phyloP scores from a whole-genome alignment of 2,797 vertebrate genomes.

The Antennarius maculatus region DNA sequence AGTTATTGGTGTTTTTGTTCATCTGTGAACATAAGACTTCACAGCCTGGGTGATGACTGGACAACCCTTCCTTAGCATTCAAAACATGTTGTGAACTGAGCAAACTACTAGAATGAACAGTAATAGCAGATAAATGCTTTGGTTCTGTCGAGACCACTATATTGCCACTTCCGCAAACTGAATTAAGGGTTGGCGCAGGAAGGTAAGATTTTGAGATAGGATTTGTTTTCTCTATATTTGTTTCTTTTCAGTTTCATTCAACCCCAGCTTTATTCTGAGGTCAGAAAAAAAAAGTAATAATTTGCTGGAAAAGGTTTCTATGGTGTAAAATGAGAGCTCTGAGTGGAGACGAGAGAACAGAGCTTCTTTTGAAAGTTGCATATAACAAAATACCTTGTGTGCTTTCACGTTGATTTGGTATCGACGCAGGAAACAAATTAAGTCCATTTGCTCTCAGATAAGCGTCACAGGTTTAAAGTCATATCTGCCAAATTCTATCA shows the following conservation, averaged over 20 bases:
- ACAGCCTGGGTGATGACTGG: slow-evolving; percentile 1
- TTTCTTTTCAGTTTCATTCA: slow-evolving; percentile 33
- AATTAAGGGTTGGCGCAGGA: background rate
- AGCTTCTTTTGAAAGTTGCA: slow-evolving; percentile 52
- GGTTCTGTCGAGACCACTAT: slow-evolving; percentile 20
- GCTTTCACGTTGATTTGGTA: slow-evolving; percentile 18
- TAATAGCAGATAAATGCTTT: slow-evolving; percentile 36
- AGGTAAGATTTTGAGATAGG: slow-evolving; percentile 27
- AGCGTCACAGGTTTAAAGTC: slow-evolving; percentile 73
- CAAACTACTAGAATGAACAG: slow-evolving; percentile 22
- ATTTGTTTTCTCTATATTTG: slow-evolving; percentile 38
- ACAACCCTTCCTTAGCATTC: slow-evolving; percentile 24
- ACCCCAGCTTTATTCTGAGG: slow-evolving; percentile 21
- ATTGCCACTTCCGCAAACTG: slow-evolving; percentile 19
- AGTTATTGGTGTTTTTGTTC: slow-evolving; percentile 22
- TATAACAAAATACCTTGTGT: slow-evolving; percentile 63
- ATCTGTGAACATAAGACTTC: slow-evolving; percentile 12
- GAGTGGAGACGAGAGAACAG: slow-evolving; percentile 32
- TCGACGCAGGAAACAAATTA: slow-evolving; percentile 53
- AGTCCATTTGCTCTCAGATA: slow-evolving; percentile 62
- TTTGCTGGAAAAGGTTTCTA: background rate
- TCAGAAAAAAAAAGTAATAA: slow-evolving; percentile 19
- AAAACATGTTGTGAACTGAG: slow-evolving; percentile 25
- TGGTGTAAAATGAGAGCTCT: slow-evolving; percentile 7
- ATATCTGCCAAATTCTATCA: slow-evolving; percentile 66